Conservation (phyloP, 2,888 invertebrate species). For the Odontomyia ornata region DNA sequence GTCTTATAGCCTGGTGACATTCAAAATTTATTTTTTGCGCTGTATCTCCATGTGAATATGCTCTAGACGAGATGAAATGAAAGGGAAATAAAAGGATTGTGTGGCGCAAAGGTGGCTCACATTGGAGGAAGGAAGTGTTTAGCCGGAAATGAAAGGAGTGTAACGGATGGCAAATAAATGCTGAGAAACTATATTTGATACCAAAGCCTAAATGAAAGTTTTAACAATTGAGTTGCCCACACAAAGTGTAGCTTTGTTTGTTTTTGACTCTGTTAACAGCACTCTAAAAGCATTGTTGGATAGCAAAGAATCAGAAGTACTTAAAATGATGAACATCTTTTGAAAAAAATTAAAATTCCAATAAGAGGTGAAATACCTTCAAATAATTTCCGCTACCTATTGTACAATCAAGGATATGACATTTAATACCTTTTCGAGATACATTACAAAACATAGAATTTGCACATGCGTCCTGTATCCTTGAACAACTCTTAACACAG, state of each 20-base stretch:
- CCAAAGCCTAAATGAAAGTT: too few species aligned
- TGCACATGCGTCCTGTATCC: conserved; percentile 17
- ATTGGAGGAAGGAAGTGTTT: not conserved
- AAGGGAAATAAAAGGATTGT: not conserved
- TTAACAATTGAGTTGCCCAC: too few species aligned
- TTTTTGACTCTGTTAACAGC: too few species aligned
- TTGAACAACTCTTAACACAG: not conserved
- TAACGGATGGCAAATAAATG: not conserved
- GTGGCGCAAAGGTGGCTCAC: not conserved
- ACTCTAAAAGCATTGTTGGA: too few species aligned
- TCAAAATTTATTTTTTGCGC: not conserved
- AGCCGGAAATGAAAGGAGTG: not conserved
- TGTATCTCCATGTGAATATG: not conserved
- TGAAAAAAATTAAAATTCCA: too few species aligned
- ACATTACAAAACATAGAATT: conserved; percentile 1
- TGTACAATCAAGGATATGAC: not conserved
- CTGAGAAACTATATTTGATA: too few species aligned
- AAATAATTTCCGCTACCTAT: too few species aligned
- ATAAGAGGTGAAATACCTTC: too few species aligned
- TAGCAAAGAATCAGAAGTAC: too few species aligned
- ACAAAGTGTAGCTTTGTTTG: too few species aligned
- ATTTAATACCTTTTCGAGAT: not conserved
- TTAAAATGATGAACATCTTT: too few species aligned
- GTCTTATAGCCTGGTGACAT: not conserved
- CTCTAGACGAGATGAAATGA: not conserved